Base-by-base conservation (phyloP, 2,797 vertebrate genomes). In the Crenichthys baileyi region DNA sequence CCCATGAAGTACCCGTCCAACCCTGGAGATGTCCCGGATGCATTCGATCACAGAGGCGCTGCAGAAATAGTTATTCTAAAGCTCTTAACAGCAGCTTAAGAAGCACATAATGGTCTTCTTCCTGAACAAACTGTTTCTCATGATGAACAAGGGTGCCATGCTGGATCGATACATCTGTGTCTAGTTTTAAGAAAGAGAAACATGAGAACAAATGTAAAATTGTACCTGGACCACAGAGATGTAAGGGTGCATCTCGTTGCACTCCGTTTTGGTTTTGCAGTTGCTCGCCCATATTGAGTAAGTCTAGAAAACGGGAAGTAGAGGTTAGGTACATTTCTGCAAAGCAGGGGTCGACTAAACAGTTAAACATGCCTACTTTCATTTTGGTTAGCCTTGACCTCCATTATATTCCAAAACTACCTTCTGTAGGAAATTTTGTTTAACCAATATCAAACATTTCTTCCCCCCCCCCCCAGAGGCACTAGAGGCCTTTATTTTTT, bases 251-350 rank as follows among this genome's bases (percentile, higher is more conserved):
- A 98, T 96, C 85, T 98, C 97, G 81, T 99, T 99, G 94, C 98
- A 99, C 79, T 98, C 97, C 0, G 96, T 95, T 95, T 99, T 99
- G 92, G 97, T 99, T 94, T 97, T 98, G 93, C 98, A 99, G 92
- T 96, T 97, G 94, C 97, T 98, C 70, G 98, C 98, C 98, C 98
- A 99, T 90, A 99, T 91, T 24, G 98, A 99, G 81, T 99, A 99
- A 0, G 96, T 97, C 98, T 99, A 70, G 20, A 90, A 63, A 18
- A 24, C 77, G 70, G 7, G 31, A 61, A 77, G 6, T 9, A 75
- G 15, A 65, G 15, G 46, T 67, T 87, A 60, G 41, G 15, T 22
- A 39, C 16, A 41, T 11, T 13, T 72, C 31, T 24, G 9, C 7
- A 72, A 36, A 39, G 20, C 8, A 39, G 29, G 13, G 51, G 48